Evolutionary conservation across 2,113 vertebrate species (phyloP).

Genomic region (Lepisosteus oculatus): DNA sequence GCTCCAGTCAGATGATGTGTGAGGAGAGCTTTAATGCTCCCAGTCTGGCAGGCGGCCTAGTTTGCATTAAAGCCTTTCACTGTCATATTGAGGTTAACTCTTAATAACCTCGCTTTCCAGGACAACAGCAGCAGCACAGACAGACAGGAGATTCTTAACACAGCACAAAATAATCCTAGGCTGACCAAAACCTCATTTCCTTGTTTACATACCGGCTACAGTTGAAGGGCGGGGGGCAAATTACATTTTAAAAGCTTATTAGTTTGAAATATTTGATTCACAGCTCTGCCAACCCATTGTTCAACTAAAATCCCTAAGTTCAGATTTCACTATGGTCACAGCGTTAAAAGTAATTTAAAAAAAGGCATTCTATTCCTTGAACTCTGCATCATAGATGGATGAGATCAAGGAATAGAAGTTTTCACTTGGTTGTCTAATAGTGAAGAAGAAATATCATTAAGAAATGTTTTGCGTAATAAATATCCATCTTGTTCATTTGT

Average conservation of each 20-base stretch:
- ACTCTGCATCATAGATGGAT: no score
- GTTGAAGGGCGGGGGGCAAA: background rate
- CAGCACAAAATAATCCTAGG: constrained; percentile 18
- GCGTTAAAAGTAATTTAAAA: no score
- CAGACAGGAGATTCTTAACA: constrained; percentile 6
- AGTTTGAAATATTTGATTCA: background rate
- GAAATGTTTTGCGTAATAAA: no score
- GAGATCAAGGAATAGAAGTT: no score
- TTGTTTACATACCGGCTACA: constrained; percentile 1
- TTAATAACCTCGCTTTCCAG: constrained; percentile 65
- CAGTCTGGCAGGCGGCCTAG: constrained; percentile 80
- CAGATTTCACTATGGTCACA: no score
- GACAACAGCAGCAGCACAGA: constrained; percentile 14
- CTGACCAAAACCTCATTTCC: constrained; percentile 8
- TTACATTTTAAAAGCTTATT: background rate
- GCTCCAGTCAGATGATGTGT: constrained; percentile 70
- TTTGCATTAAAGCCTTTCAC: constrained; percentile 76
- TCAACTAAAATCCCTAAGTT: background rate
- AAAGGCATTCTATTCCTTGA: no score
- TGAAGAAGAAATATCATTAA: no score
- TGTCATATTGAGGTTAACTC: constrained; percentile 78
- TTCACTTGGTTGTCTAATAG: no score
- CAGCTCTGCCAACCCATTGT: background rate
- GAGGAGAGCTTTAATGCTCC: constrained; percentile 67
- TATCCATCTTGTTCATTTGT: no score